These are phyloP conservation scores for Psophia crepitans DNA, from an alignment of 2,113 vertebrate genomes.

Conservation along the genomic window DNA sequence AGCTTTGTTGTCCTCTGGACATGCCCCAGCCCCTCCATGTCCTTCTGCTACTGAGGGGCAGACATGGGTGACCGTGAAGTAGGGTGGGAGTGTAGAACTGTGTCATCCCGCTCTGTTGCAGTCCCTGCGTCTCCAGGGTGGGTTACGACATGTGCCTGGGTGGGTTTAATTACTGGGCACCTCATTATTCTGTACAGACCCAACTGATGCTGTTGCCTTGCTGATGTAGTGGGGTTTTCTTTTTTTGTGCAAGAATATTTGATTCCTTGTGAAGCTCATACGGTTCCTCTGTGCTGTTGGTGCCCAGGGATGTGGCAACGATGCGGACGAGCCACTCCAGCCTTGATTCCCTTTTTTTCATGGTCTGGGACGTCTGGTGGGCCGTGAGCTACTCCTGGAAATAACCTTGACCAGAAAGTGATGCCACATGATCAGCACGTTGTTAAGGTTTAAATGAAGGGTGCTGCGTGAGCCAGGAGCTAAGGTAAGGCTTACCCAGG, in stretches of 20 bases:
- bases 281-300: accelerated
- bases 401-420: background rate
- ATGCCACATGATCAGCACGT: accelerated
- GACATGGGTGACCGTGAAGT: accelerated
- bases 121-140: background rate
- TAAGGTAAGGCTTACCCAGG: background rate
- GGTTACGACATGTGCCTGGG: background rate
- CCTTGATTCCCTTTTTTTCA: background rate
- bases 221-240: no score
- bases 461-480: background rate
- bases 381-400: background rate
- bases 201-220: background rate
- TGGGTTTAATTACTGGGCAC: background rate
- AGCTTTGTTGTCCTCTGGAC: no score
- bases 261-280: background rate
- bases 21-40: no score
- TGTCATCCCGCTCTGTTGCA: accelerated
- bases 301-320: background rate
- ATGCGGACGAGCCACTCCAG: background rate
- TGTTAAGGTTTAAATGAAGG: background rate
- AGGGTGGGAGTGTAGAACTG: background rate
- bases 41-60: no score
- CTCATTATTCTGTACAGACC: background rate
- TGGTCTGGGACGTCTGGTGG: no score
- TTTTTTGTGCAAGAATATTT: background rate